phyloP scores from a whole-genome alignment of 2,888 invertebrate species.

The Cephus runcator region DNA sequence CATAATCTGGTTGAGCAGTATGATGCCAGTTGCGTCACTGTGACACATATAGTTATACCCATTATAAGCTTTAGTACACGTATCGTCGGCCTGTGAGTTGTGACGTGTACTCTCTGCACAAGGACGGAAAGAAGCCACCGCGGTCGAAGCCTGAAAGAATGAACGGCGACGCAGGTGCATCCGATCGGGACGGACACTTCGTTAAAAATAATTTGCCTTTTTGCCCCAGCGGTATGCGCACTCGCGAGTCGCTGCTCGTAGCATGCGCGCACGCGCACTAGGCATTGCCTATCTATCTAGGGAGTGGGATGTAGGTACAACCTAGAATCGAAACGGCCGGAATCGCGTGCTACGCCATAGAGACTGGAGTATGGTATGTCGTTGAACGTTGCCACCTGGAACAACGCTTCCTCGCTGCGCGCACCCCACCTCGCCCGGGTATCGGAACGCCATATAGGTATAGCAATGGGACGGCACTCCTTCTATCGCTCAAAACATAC shows the following conservation, averaged over 20 bases:
- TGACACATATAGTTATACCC: not conserved
- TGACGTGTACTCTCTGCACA: not conserved
- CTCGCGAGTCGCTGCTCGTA: constrained; percentile 25
- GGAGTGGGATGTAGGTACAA: constrained; percentile 28
- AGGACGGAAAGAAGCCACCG: not conserved
- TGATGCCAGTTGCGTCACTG: not conserved
- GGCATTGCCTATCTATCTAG: constrained; percentile 16
- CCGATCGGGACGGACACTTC: constrained; percentile 25
- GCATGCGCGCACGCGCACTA: constrained; percentile 27
- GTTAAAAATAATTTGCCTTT: constrained; percentile 56
- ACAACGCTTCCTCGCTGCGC: constrained; percentile 11
- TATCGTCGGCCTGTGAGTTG: not conserved
- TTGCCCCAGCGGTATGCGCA: constrained; percentile 37
- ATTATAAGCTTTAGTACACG: not conserved
- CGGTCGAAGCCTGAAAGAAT: not conserved
- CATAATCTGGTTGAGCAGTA: not conserved
- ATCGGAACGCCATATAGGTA: not conserved
- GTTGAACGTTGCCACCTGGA: constrained; percentile 12
- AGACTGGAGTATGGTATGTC: not conserved
- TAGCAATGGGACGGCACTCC: not conserved
- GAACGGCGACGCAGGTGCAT: not conserved
- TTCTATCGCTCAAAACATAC: constrained; percentile 4
- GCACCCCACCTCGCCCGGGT: constrained; percentile 5
- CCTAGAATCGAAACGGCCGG: constrained; percentile 16
- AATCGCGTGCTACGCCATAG: constrained; percentile 21